phyloP scores from a whole-genome alignment of 2,797 vertebrate genomes.

The Cuculus canorus region DNA sequence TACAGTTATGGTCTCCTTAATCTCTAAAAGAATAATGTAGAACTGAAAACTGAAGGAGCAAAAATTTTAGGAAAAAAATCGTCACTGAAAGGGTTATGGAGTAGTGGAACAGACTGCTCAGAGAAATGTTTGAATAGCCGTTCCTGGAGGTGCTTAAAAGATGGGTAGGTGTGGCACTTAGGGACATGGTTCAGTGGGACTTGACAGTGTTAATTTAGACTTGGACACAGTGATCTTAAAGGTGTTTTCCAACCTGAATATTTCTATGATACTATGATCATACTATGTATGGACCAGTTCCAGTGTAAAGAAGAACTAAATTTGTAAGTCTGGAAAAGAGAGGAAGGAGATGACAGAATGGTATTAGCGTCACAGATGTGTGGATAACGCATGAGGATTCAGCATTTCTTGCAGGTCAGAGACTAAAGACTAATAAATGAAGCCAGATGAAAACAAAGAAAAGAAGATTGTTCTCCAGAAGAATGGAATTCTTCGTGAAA shows the following conservation, averaged over 20 bases:
- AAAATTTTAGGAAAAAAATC: neutral
- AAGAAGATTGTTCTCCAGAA: neutral
- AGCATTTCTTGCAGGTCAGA: neutral
- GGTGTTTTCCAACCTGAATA: too few species aligned
- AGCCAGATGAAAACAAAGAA: neutral
- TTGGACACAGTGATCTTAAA: too few species aligned
- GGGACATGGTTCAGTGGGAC: too few species aligned
- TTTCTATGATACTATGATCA: neutral
- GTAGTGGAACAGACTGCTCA: too few species aligned
- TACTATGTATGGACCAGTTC: neutral
- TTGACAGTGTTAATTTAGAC: too few species aligned
- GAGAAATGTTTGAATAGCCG: too few species aligned
- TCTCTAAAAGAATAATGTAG: neutral
- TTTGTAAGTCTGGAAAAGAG: neutral
- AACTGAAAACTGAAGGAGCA: neutral
- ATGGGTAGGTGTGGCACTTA: too few species aligned
- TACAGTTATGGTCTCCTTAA: neutral
- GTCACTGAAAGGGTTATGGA: too few species aligned
- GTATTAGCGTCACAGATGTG: fast-evolving
- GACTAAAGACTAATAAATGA: neutral
- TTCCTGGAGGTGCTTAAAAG: too few species aligned
- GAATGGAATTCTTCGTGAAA: neutral
- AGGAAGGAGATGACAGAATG: neutral
- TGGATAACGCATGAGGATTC: neutral
- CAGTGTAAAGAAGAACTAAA: neutral